Conservation (phyloP, 2,888 invertebrate species). For the Idaea straminata region DNA sequence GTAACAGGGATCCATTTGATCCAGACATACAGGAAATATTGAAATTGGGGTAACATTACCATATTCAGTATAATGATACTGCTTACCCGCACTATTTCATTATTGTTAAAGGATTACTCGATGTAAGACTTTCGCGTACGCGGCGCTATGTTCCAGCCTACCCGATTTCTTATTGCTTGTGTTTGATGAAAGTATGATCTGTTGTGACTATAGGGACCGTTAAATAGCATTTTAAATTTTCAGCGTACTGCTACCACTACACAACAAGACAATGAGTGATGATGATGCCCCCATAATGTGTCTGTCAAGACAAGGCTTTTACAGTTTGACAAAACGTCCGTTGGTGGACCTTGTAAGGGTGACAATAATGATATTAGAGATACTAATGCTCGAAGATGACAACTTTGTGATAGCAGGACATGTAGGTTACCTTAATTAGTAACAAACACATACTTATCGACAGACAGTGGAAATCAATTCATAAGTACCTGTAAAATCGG, state of each 20-base stretch:
- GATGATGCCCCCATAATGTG: constrained; percentile 53
- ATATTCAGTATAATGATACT: too few species aligned
- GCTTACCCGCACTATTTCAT: too few species aligned
- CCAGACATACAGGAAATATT: constrained; percentile 65
- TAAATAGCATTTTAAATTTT: background rate
- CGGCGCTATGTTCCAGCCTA: too few species aligned
- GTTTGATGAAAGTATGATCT: too few species aligned
- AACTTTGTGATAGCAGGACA: constrained; percentile 73
- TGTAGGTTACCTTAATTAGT: constrained; percentile 32
- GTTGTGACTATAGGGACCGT: background rate
- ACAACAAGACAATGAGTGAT: background rate
- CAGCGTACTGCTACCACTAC: background rate
- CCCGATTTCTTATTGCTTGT: too few species aligned
- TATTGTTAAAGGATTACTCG: too few species aligned
- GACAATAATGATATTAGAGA: constrained; percentile 77
- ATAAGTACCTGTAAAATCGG: too few species aligned
- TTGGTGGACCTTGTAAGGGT: constrained; percentile 72
- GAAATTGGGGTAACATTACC: constrained; percentile 59
- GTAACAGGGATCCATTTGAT: constrained; percentile 67
- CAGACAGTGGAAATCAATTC: too few species aligned
- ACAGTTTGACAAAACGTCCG: constrained; percentile 53
- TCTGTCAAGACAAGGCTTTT: constrained; percentile 71
- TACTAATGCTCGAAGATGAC: constrained; percentile 81
- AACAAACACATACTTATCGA: too few species aligned
- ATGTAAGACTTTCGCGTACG: too few species aligned